These are phyloP conservation scores for Toxonevra muliebris DNA, from an alignment of 2,888 invertebrate genomes.

Conservation along the genomic window DNA sequence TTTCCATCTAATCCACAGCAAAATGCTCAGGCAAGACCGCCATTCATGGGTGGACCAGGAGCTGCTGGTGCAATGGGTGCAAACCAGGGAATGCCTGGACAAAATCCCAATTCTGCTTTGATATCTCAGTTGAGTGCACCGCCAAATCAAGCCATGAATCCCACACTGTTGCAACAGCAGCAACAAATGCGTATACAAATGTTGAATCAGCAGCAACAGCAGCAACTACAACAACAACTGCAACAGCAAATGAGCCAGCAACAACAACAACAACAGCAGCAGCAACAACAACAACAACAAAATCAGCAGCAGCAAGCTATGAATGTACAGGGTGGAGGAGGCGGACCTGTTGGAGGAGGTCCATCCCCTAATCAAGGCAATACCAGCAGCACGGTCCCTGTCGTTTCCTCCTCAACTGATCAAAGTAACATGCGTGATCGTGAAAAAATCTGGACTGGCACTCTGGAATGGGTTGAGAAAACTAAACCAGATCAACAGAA, in stretches of 20 bases:
- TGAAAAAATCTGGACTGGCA: constrained; percentile 77
- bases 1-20: constrained; percentile 51
- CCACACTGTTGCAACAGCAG: constrained; percentile 56
- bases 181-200: constrained; percentile 58
- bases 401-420: constrained; percentile 37
- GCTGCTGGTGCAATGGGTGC: constrained; percentile 38
- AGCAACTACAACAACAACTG: constrained; percentile 56
- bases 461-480: constrained; percentile 94
- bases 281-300: constrained; percentile 50
- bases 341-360: constrained; percentile 28
- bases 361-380: constrained; percentile 14
- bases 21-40: constrained; percentile 39
- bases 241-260: constrained; percentile 52
- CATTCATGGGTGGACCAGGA: constrained; percentile 42
- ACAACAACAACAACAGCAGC: constrained; percentile 49
- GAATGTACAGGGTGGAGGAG: constrained; percentile 30
- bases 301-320: constrained; percentile 47
- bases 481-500: constrained; percentile 84
- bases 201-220: constrained; percentile 64
- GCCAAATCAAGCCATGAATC: constrained; percentile 59
- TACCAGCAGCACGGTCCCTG: constrained; percentile 23
- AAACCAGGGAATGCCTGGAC: constrained; percentile 57
- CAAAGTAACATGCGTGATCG: constrained; percentile 49
- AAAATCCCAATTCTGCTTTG: constrained; percentile 67
- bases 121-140: constrained; percentile 74